These are phyloP conservation scores for Eleutherodactylus coqui DNA, from an alignment of 2,797 vertebrate species.

Conservation along the genomic window DNA sequence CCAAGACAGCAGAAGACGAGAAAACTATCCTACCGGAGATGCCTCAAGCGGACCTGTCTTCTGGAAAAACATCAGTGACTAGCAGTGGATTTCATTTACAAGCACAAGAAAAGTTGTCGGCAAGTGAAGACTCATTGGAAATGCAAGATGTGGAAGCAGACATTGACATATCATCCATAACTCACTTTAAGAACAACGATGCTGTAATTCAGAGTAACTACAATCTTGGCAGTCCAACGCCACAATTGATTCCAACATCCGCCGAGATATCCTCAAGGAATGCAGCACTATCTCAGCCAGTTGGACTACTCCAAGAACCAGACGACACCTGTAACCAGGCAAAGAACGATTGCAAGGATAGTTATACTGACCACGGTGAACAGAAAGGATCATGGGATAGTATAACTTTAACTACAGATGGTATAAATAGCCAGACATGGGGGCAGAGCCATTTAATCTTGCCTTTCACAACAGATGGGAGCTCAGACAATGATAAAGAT, in stretches of 20 bases:
- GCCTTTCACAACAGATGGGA: conserved; percentile 43
- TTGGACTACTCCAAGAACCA: neutral
- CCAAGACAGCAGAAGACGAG: neutral
- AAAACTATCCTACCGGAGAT: neutral
- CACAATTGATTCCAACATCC: conserved; percentile 25
- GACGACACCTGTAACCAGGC: conserved; percentile 18
- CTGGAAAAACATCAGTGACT: neutral
- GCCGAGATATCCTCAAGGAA: conserved; percentile 7
- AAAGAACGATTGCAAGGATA: conserved; percentile 37
- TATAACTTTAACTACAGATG: conserved; percentile 43
- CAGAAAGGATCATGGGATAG: conserved; percentile 10
- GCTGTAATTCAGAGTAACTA: neutral
- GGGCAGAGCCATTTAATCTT: conserved; percentile 23
- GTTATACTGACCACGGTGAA: conserved; percentile 30
- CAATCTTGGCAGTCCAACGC: neutral
- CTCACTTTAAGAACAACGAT: neutral
- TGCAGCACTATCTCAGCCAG: neutral
- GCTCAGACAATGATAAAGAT: conserved; percentile 37
- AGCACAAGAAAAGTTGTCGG: neutral
- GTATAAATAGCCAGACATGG: conserved; percentile 33
- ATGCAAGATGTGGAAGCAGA: neutral
- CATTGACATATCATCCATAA: neutral
- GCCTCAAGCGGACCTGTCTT: neutral
- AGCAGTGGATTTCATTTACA: neutral
- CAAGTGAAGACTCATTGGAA: neutral